Base-by-base conservation (phyloP, 2,888 invertebrate species). In the Teleiodes luculella region DNA sequence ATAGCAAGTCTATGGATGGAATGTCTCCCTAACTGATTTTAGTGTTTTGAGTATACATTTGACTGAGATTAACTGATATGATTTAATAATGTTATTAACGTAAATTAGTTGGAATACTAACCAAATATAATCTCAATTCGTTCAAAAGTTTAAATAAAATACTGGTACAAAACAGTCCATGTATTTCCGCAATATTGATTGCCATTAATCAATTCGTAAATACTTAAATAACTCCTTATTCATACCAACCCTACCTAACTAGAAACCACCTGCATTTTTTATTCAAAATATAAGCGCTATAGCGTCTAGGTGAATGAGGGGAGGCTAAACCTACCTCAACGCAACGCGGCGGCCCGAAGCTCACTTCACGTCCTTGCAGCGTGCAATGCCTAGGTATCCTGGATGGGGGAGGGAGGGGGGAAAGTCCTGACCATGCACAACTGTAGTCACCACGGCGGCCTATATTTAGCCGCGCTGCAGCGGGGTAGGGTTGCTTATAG, bases 401-500 rank as follows among this genome's bases (percentile, higher is more conserved):
- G 62, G 57, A 53, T 54, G 55, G 60, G 61, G 60, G 64, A 55
- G 69, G 65, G 68, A 60, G 60, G 37, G 49, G 71, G 72, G 70
- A 65, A 64, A 78, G 72, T 76, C 86, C 86, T 87, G 86, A 87
- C 88, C 87, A 86, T 75, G 83, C 83, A 80, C 86, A 87, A 86
- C 82, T 66, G 69, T 70, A 72, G 71, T 68, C 72, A 65, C 69
- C 65, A 52, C 58, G 52, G 57, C 78, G 76, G 75, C 78, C 84
- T 86, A 87, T 86, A 86, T 86, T 86, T 86, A 87, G 85, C 71
- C 81, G 80, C 82, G 85, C 71, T 82, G 80, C 82, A 83, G 31
- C n/a, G 8, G n/a, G 11, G 11, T 11, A 18, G 41, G 3, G n/a
- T 11, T n/a, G 10, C 4, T 35, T 11, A 35, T n/a, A n/a, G 35